Conservation (phyloP, 2,113 vertebrate genomes). For the Mustela nigripes region DNA sequence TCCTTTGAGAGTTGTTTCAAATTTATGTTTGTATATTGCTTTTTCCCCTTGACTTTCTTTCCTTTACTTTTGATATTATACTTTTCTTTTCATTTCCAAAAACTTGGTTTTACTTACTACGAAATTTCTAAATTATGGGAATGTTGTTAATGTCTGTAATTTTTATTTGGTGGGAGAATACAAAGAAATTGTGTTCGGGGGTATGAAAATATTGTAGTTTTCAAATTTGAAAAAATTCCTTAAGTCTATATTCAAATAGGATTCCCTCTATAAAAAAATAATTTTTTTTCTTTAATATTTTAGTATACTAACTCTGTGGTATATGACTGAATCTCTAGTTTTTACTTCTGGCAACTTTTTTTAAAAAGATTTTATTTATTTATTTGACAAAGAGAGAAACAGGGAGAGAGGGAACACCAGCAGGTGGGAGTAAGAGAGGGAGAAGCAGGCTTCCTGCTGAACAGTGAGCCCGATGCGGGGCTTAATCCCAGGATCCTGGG, state of each 20-base stretch:
- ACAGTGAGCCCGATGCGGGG: too few relatives aligned
- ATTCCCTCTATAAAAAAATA: not conserved
- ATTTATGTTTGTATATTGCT: not conserved
- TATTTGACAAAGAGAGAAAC: too few relatives aligned
- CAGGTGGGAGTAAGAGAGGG: too few relatives aligned
- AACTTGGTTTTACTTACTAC: not conserved
- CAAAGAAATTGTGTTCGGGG: not conserved
- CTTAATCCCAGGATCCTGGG: too few relatives aligned
- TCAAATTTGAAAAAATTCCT: not conserved
- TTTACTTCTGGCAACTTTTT: not conserved
- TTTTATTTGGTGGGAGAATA: conserved; percentile 31
- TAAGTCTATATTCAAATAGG: not conserved
- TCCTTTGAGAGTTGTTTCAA: conserved; percentile 8
- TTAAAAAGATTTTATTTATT: too few relatives aligned
- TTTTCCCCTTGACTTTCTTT: not conserved
- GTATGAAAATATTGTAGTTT: conserved; percentile 26
- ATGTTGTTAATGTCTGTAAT: not conserved
- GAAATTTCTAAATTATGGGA: not conserved
- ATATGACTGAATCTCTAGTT: not conserved
- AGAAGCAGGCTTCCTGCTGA: too few relatives aligned
- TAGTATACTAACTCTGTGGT: not conserved
- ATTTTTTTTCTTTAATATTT: not conserved
- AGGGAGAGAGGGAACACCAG: too few relatives aligned
- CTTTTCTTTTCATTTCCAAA: not conserved
- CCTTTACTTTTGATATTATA: not conserved